These are phyloP conservation scores for Mythimna impura DNA, from an alignment of 2,888 invertebrate genomes.

Conservation along the genomic window DNA sequence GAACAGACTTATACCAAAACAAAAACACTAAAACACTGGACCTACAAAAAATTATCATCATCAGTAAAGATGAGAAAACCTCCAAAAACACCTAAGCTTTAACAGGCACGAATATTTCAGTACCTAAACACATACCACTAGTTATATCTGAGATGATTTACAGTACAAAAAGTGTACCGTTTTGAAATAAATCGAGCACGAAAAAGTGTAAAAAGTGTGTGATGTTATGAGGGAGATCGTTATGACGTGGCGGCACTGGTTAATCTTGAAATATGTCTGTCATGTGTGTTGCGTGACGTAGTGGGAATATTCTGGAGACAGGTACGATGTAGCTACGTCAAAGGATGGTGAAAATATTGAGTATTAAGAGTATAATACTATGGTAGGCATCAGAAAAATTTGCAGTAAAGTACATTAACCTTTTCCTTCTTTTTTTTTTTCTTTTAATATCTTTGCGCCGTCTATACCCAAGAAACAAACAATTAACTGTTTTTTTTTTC, in stretches of 20 bases:
- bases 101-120: constrained; percentile 27
- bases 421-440: no score
- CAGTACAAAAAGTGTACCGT: constrained; percentile 48
- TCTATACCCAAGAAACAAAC: no score
- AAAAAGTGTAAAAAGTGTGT: constrained; percentile 46
- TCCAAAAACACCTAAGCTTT: constrained; percentile 22
- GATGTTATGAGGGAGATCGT: constrained; percentile 18
- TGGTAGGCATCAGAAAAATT: no score
- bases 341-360: neutral
- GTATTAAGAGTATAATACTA: no score
- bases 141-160: constrained; percentile 46
- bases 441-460: no score
- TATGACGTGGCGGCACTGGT: constrained; percentile 49
- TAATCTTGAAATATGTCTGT: constrained; percentile 58
- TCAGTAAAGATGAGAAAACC: constrained; percentile 35
- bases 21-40: neutral
- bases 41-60: constrained; percentile 43
- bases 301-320: constrained; percentile 21
- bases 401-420: neutral
- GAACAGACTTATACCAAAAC: neutral
- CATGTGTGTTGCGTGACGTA: constrained; percentile 27
- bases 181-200: constrained; percentile 50
- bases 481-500: no score
- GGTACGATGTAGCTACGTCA: neutral
- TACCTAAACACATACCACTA: constrained; percentile 22